Evolutionary conservation across 2,113 vertebrate species (phyloP).

Genomic region (Amphiprion ocellaris): DNA sequence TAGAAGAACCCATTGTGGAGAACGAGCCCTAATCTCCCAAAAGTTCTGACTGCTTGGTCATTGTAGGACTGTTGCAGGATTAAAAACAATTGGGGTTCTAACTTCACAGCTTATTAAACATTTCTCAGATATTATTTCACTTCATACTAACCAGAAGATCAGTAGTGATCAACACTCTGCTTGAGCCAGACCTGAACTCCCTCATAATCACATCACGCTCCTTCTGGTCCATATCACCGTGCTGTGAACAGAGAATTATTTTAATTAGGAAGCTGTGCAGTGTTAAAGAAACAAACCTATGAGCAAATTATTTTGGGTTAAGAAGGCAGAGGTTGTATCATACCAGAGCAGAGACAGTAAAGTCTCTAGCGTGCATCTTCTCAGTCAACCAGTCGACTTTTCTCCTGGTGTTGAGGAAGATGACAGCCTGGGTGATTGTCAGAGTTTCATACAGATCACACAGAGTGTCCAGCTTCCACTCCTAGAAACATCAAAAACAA

Average conservation of each 20-base stretch:
- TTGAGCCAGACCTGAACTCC: slow-evolving; percentile 96
- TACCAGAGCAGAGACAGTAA: slow-evolving; percentile 98
- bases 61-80: slow-evolving; percentile 53
- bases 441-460: slow-evolving; percentile 98
- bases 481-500: slow-evolving; percentile 77
- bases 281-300: neutral
- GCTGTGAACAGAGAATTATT: slow-evolving; percentile 77
- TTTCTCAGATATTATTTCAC: rapidly evolving
- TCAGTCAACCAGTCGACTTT: slow-evolving; percentile 99
- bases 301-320: too few species aligned
- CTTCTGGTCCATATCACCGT: slow-evolving; percentile 99
- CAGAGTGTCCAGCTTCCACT: slow-evolving; percentile 98
- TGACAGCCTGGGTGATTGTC: slow-evolving; percentile 98
- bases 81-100: slow-evolving; percentile 44
- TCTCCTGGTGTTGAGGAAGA: slow-evolving; percentile 98
- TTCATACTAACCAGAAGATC: slow-evolving; percentile 92
- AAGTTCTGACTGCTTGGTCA: slow-evolving; percentile 83
- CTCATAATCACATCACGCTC: slow-evolving; percentile 99
- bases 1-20: slow-evolving; percentile 87
- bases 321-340: slow-evolving; percentile 30
- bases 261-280: neutral
- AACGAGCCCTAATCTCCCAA: slow-evolving; percentile 87
- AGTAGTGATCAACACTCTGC: slow-evolving; percentile 97
- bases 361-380: slow-evolving; percentile 98
- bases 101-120: neutral